phyloP scores from a whole-genome alignment of 2,797 vertebrate species.

The Paramormyrops hopkinsi region DNA sequence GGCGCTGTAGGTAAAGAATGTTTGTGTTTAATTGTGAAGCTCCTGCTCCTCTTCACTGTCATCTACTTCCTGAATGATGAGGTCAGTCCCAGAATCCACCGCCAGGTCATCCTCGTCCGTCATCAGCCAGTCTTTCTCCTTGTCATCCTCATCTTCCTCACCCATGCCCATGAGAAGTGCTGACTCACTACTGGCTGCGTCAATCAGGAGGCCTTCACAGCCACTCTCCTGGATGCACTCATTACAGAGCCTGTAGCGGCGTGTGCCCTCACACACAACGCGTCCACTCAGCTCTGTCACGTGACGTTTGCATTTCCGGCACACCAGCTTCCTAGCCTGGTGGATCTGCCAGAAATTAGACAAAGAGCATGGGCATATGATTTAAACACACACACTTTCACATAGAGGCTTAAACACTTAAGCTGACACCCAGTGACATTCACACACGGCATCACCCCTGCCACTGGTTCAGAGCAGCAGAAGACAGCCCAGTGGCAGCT shows the following conservation, averaged over 20 bases:
- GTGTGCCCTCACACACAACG: constrained; percentile 86
- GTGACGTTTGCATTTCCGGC: constrained; percentile 89
- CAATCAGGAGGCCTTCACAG: constrained; percentile 75
- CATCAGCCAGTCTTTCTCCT: constrained; percentile 74
- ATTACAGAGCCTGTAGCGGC: constrained; percentile 86
- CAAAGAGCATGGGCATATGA: not conserved
- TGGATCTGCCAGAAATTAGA: constrained; percentile 71
- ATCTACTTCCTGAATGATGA: constrained; percentile 93
- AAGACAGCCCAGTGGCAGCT: constrained; percentile 32
- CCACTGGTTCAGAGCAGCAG: not conserved
- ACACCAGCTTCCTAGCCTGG: constrained; percentile 91
- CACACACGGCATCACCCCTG: not conserved
- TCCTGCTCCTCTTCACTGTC: constrained; percentile 87
- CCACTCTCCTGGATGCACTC: constrained; percentile 84
- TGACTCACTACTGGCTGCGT: constrained; percentile 58
- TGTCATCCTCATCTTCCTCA: constrained; percentile 70
- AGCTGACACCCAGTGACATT: not conserved
- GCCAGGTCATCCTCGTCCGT: constrained; percentile 76
- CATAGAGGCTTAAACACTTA: not conserved
- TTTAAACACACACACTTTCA: not conserved
- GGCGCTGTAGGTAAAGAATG: constrained; percentile 56
- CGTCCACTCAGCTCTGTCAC: constrained; percentile 86
- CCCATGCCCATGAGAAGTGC: constrained; percentile 74
- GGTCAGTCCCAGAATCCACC: constrained; percentile 81
- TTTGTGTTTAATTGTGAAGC: constrained; percentile 57